Conservation (phyloP, 2,113 vertebrate species). For the Tachycineta bicolor region DNA sequence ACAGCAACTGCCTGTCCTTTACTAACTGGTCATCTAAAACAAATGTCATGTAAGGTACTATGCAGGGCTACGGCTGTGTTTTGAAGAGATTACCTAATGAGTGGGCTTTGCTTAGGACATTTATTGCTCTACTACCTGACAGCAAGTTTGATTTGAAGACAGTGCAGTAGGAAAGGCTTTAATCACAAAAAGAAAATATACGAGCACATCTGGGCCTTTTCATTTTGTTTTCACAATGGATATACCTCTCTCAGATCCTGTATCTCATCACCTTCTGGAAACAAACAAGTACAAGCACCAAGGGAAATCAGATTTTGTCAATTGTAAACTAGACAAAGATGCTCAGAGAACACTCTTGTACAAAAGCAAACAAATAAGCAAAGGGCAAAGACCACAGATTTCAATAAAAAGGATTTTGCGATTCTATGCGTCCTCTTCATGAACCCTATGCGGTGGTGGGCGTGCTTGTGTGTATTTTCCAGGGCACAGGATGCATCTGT, state of each 20-base stretch:
- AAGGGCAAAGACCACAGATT: conserved; percentile 23
- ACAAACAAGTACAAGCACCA: not conserved
- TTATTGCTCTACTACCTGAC: not conserved
- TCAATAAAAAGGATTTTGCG: not conserved
- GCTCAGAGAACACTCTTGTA: not conserved
- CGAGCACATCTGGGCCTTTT: not conserved
- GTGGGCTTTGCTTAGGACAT: not conserved
- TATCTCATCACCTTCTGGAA: not conserved
- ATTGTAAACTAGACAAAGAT: not conserved
- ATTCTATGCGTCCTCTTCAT: not conserved
- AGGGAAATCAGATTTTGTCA: not conserved
- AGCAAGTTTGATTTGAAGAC: not conserved
- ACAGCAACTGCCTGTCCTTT: not conserved
- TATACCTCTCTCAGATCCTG: not conserved
- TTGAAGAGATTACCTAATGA: not conserved
- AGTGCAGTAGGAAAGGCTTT: not conserved
- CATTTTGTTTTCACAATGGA: not conserved
- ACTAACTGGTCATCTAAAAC: not conserved
- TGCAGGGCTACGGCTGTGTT: not conserved
- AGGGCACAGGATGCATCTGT: not conserved
- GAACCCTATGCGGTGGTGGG: not conserved
- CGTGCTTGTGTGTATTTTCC: not conserved
- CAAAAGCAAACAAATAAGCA: not conserved
- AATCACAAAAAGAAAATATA: not conserved
- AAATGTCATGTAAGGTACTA: not conserved